Percentiles rank a stretch among this genome's conserved stretches.
Evolutionary conservation across 2,888 invertebrate genomes (phyloP).

Genomic region (Ypsolopha sequella): DNA sequence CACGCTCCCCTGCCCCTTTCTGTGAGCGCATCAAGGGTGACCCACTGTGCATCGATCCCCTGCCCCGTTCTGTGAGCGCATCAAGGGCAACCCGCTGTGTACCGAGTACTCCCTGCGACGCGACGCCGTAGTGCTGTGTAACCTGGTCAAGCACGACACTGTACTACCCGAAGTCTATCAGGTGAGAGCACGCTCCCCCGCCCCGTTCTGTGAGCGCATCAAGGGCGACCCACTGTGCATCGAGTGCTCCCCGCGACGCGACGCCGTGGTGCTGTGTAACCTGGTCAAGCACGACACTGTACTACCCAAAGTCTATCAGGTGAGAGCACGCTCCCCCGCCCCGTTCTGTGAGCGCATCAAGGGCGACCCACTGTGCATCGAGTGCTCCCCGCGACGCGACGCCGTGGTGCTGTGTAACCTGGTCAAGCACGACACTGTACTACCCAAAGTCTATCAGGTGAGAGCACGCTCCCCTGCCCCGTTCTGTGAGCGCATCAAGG

Average conservation of each 20-base stretch:
- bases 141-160: slow-evolving; percentile 82
- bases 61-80: slow-evolving; percentile 91
- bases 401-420: slow-evolving; percentile 95
- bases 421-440: slow-evolving; percentile 77
- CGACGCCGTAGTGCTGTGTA: slow-evolving; percentile 93
- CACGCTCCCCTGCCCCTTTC: not conserved
- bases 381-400: slow-evolving; percentile 87
- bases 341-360: slow-evolving; percentile 97
- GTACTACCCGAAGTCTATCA: slow-evolving; percentile 87
- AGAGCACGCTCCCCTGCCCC: slow-evolving; percentile 62
- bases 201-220: slow-evolving; percentile 94
- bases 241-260: slow-evolving; percentile 90
- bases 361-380: too few relatives aligned
- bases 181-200: slow-evolving; percentile 74
- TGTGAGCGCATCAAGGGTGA: slow-evolving; percentile 61
- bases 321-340: slow-evolving; percentile 35
- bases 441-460: slow-evolving; percentile 76
- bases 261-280: slow-evolving; percentile 94
- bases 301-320: slow-evolving; percentile 88
- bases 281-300: slow-evolving; percentile 82
- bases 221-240: too few relatives aligned
- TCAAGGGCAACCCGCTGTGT: slow-evolving; percentile 91
- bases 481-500: slow-evolving; percentile 94
- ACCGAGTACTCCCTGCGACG: slow-evolving; percentile 94
- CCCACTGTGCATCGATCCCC: slow-evolving; percentile 90